A percentile compares a stretch with the other conserved stretches of the same genome.
Conservation (phyloP, 2,888 invertebrate species). For the Synanthedon vespiformis region DNA sequence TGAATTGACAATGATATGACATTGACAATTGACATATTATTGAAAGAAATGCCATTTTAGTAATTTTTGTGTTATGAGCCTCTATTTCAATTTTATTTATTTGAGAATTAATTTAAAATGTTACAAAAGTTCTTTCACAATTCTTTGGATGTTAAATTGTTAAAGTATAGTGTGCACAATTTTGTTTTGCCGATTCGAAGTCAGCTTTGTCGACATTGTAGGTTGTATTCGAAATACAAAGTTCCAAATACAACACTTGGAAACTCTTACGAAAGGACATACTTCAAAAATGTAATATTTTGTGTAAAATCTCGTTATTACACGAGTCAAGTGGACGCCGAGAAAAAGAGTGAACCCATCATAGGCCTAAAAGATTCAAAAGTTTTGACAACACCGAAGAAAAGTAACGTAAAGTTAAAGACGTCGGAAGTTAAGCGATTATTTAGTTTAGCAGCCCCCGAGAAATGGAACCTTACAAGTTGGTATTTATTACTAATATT, state of each 20-base stretch:
- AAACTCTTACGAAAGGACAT: slow-evolving; percentile 44
- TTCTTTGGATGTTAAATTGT: slow-evolving; percentile 40
- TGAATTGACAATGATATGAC: too few relatives aligned
- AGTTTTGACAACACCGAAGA: slow-evolving; percentile 33
- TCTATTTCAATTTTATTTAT: not conserved
- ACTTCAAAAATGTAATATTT: slow-evolving; percentile 30
- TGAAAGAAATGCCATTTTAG: too few relatives aligned
- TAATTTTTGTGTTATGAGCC: too few relatives aligned
- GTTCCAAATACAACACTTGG: slow-evolving; percentile 15
- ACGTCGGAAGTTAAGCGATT: slow-evolving; percentile 67
- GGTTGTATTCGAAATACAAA: slow-evolving; percentile 46
- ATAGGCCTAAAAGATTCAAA: slow-evolving; percentile 30
- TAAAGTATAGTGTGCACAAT: slow-evolving; percentile 27
- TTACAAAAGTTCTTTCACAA: slow-evolving; percentile 43
- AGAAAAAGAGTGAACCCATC: slow-evolving; percentile 39
- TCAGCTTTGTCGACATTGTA: slow-evolving; percentile 48
- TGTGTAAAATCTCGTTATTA: slow-evolving; percentile 38
- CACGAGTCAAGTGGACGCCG: slow-evolving; percentile 46
- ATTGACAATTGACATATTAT: too few relatives aligned
- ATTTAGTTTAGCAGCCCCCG: slow-evolving; percentile 71
- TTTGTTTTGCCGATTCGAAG: slow-evolving; percentile 29
- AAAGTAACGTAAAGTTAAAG: slow-evolving; percentile 61
- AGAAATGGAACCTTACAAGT: slow-evolving; percentile 74
- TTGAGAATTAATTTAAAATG: slow-evolving; percentile 30
- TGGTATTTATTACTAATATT: slow-evolving; percentile 1